phyloP scores from a whole-genome alignment of 2,888 invertebrate genomes.

The Protula sp. region DNA sequence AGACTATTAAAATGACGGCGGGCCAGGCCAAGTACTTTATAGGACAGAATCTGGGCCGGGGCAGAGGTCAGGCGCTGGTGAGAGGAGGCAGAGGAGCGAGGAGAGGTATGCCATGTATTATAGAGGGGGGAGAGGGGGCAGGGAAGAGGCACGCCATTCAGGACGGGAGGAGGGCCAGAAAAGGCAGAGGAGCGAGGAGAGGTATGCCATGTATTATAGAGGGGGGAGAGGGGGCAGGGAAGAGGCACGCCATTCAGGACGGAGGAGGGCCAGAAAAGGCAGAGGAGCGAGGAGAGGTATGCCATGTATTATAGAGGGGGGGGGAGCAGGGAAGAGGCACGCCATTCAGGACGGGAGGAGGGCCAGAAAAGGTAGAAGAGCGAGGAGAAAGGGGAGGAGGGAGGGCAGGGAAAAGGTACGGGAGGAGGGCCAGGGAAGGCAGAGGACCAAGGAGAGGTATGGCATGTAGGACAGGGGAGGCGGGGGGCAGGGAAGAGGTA shows the following conservation, averaged over 20 bases:
- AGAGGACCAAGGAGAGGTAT: no score
- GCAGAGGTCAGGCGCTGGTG: no score
- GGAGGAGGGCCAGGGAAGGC: no score
- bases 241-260: background rate
- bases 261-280: background rate
- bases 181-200: background rate
- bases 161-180: background rate
- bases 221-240: background rate
- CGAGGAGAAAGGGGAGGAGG: background rate
- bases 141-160: background rate
- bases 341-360: background rate
- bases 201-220: background rate
- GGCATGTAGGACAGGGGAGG: no score
- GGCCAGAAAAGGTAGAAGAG: background rate
- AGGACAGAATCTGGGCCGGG: no score
- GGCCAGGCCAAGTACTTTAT: no score
- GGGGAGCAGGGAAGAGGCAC: background rate
- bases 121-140: background rate
- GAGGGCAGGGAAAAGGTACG: background rate
- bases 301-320: background rate
- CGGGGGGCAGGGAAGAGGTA: no score
- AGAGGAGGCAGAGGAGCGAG: no score
- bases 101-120: no score
- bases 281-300: background rate
- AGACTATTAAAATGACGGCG: no score